A percentile compares a stretch with the other conserved stretches of the same genome.
Evolutionary conservation across 2,797 vertebrate genomes (phyloP).

Genomic region (Parauchenoglanis ngamensis): DNA sequence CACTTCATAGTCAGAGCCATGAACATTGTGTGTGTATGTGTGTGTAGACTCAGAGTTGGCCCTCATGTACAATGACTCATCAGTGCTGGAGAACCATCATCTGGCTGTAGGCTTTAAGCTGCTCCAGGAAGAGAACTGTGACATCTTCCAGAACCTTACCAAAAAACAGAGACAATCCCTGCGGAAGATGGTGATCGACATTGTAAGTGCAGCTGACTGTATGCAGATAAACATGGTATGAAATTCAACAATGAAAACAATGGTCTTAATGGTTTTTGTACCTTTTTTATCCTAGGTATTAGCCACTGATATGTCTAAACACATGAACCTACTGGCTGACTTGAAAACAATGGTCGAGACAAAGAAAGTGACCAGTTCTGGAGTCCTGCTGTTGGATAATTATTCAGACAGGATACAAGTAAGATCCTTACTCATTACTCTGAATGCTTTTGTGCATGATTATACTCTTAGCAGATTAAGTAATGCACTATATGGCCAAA

Average conservation of each 20-base stretch:
- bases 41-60: constrained; percentile 80
- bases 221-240: not conserved
- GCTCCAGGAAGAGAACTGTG: constrained; percentile 80
- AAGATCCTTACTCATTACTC: constrained; percentile 3
- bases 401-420: constrained; percentile 83
- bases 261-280: not conserved
- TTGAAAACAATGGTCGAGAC: constrained; percentile 87
- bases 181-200: constrained; percentile 82
- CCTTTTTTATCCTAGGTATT: constrained; percentile 69
- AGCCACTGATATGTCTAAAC: constrained; percentile 85
- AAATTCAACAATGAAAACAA: not conserved
- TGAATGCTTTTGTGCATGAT: not conserved
- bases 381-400: constrained; percentile 80
- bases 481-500: not conserved
- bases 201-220: constrained; percentile 64
- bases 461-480: not conserved
- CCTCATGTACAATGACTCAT: constrained; percentile 81
- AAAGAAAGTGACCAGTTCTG: constrained; percentile 83
- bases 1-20: not conserved
- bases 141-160: constrained; percentile 81
- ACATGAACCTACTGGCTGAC: constrained; percentile 83
- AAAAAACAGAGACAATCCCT: constrained; percentile 76
- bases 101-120: constrained; percentile 83
- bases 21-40: constrained; percentile 24
- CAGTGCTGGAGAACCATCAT: constrained; percentile 83